These are phyloP conservation scores for Thymelicus sylvestris DNA, from an alignment of 2,888 invertebrate species.

Conservation along the genomic window DNA sequence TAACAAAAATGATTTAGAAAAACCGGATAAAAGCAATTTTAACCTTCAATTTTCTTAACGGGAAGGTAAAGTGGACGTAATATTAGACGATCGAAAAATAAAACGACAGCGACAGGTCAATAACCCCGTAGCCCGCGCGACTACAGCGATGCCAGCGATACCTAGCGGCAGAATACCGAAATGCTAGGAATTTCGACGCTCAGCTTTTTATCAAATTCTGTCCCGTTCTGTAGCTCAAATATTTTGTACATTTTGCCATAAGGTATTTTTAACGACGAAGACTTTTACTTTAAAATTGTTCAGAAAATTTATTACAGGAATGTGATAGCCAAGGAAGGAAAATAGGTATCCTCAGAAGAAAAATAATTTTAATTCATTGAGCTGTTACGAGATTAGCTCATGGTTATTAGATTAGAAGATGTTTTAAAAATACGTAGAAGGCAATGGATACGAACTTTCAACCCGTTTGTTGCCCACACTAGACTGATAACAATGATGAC, in stretches of 20 bases:
- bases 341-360: neutral
- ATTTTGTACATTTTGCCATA: slow-evolving; percentile 35
- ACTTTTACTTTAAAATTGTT: slow-evolving; percentile 28
- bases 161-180: slow-evolving; percentile 24
- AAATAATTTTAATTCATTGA: neutral
- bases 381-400: too few species aligned
- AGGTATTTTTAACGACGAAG: slow-evolving; percentile 33
- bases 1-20: too few species aligned
- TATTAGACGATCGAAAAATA: slow-evolving; percentile 8
- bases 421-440: too few species aligned
- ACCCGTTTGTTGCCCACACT: too few species aligned
- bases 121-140: slow-evolving; percentile 7
- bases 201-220: slow-evolving; percentile 36
- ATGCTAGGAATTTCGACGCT: slow-evolving; percentile 29
- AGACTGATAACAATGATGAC: too few species aligned
- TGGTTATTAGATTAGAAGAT: too few species aligned
- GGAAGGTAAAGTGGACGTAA: neutral
- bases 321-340: slow-evolving; percentile 12
- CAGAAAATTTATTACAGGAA: slow-evolving; percentile 28
- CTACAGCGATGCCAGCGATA: slow-evolving; percentile 28
- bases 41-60: neutral
- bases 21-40: neutral
- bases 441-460: too few species aligned
- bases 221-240: slow-evolving; percentile 31
- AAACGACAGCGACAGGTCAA: slow-evolving; percentile 11